Evolutionary conservation across 2,797 vertebrate species (phyloP).

Genomic region (Alauda arvensis): DNA sequence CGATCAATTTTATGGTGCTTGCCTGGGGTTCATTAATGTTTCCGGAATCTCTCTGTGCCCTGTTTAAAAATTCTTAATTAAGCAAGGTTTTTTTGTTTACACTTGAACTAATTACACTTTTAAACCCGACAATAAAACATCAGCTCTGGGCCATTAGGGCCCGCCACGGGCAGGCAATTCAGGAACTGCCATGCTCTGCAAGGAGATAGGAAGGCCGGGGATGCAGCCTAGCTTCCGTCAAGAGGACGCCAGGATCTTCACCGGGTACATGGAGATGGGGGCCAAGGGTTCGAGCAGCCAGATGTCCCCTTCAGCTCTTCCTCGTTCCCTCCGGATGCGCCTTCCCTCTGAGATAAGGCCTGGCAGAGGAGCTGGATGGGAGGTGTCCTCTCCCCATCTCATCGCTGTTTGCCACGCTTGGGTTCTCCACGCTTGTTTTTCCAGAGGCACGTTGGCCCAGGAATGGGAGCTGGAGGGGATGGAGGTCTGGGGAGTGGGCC

Average conservation of each 20-base stretch:
- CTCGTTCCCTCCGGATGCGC: conserved; percentile 49
- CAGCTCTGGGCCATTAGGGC: conserved; percentile 78
- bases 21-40: conserved; percentile 92
- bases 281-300: conserved; percentile 62
- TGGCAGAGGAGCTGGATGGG: neutral
- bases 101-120: conserved; percentile 97
- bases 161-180: conserved; percentile 65
- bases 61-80: conserved; percentile 99
- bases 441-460: rapidly evolving
- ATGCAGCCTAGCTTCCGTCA: conserved; percentile 68
- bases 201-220: conserved; percentile 71
- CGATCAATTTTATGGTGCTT: conserved; percentile 98
- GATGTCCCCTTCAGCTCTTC: conserved; percentile 61
- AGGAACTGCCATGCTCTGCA: conserved; percentile 71
- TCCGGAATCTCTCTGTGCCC: conserved; percentile 92
- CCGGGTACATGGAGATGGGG: conserved; percentile 46
- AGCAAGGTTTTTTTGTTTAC: conserved; percentile 98
- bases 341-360: conserved; percentile 13
- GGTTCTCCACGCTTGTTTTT: neutral
- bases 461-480: neutral
- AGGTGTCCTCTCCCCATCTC: neutral
- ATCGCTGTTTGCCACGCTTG: neutral
- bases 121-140: conserved; percentile 89
- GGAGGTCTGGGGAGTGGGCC: neutral
- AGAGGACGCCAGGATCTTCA: conserved; percentile 72